Conservation (phyloP, 2,113 vertebrate species). For the Esox niger region DNA sequence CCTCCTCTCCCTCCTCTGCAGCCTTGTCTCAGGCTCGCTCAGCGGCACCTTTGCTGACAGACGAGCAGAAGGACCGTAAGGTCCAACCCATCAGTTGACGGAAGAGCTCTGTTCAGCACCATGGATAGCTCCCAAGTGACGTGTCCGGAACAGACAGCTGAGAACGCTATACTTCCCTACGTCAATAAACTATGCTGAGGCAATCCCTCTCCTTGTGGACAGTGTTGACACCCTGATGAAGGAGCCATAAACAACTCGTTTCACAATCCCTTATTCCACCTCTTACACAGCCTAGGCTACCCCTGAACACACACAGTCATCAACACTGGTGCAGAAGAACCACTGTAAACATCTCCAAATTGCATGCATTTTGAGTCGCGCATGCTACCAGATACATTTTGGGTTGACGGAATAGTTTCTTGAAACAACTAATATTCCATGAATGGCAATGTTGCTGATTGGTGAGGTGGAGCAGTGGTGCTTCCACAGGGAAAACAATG, state of each 20-base stretch:
- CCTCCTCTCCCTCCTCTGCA: conserved; percentile 42
- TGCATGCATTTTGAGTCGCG: not conserved
- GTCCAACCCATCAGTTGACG: conserved; percentile 9
- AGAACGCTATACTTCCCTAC: not conserved
- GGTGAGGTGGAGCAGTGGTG: not conserved
- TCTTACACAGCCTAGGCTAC: too few relatives aligned
- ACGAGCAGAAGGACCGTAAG: not conserved
- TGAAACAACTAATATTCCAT: not conserved
- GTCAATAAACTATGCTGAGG: not conserved
- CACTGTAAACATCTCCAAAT: not conserved
- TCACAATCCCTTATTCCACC: not conserved
- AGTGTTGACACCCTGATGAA: not conserved
- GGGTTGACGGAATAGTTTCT: too few relatives aligned
- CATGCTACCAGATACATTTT: too few relatives aligned
- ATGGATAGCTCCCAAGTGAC: conserved; percentile 54
- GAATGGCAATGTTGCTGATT: conserved; percentile 19
- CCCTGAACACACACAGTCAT: too few relatives aligned
- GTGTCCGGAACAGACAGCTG: conserved; percentile 7
- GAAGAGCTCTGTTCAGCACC: conserved; percentile 57
- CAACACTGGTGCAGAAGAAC: not conserved
- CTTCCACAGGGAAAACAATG: conserved; percentile 59
- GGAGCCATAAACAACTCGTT: not conserved
- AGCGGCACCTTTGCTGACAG: conserved; percentile 60
- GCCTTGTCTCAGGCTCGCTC: conserved; percentile 32
- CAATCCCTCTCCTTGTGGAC: not conserved